These are phyloP conservation scores for Drosophila anceps DNA, from an alignment of 2,888 invertebrate species.

Conservation along the genomic window DNA sequence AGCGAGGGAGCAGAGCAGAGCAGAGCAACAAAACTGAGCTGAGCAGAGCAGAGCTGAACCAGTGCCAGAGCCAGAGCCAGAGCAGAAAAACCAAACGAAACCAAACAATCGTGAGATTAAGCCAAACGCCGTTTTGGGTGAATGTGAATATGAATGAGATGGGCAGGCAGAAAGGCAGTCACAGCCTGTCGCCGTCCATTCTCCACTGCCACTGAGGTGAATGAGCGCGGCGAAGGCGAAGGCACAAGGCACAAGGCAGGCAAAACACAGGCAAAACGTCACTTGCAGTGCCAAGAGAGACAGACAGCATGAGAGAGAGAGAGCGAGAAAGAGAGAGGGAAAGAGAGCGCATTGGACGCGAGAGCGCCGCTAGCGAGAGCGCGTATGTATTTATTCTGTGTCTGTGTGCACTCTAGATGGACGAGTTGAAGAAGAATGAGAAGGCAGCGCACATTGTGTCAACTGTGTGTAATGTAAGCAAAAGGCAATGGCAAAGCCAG, in stretches of 20 bases:
- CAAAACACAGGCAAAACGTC: slow-evolving; percentile 63
- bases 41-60: slow-evolving; percentile 47
- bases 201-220: slow-evolving; percentile 75
- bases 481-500: slow-evolving; percentile 64
- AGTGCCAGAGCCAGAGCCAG: slow-evolving; percentile 47
- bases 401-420: slow-evolving; percentile 71
- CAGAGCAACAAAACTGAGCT: slow-evolving; percentile 47
- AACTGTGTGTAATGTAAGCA: slow-evolving; percentile 78
- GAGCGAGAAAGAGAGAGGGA: slow-evolving; percentile 28
- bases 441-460: slow-evolving; percentile 73
- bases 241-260: slow-evolving; percentile 33
- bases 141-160: slow-evolving; percentile 81
- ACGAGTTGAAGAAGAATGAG: slow-evolving; percentile 78
- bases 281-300: slow-evolving; percentile 62
- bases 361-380: slow-evolving; percentile 46
- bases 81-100: slow-evolving; percentile 70
- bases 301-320: slow-evolving; percentile 29
- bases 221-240: slow-evolving; percentile 62
- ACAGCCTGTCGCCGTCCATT: slow-evolving; percentile 62
- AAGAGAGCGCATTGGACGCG: slow-evolving; percentile 49
- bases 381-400: slow-evolving; percentile 29
- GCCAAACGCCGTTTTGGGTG: slow-evolving; percentile 81
- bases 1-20: slow-evolving; percentile 62
- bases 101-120: slow-evolving; percentile 81
- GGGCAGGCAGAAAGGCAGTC: slow-evolving; percentile 66